Evolutionary conservation across 1,140 invertebrate genomes (phyloP).

Genomic region (Arctopsyche grandis): DNA sequence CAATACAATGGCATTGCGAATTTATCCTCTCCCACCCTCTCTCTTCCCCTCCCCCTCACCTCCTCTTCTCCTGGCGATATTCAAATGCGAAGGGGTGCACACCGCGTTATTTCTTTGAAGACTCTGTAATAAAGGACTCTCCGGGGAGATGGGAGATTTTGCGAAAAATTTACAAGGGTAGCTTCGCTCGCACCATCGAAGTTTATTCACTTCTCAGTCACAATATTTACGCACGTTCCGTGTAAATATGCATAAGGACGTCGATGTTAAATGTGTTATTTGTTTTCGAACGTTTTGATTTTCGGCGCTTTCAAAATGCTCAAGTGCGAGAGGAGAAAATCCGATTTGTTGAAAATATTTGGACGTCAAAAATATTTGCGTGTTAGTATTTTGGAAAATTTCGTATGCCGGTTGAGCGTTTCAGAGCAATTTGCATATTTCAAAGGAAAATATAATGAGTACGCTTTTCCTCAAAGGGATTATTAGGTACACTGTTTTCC

Average conservation of each 20-base stretch:
- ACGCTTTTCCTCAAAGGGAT: constrained; percentile 34
- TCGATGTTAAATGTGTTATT: not conserved
- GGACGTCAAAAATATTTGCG: constrained; percentile 22
- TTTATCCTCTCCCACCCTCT: not conserved
- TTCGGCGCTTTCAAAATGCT: not conserved
- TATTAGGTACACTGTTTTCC: constrained; percentile 43
- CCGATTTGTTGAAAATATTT: constrained; percentile 23
- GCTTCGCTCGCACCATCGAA: not conserved
- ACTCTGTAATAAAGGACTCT: constrained; percentile 30
- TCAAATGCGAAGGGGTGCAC: constrained; percentile 34
- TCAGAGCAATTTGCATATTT: constrained; percentile 29
- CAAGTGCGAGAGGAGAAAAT: not conserved
- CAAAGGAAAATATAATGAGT: constrained; percentile 44
- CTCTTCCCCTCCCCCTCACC: too few species aligned
- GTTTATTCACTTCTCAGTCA: constrained; percentile 19
- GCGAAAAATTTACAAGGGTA: constrained; percentile 27
- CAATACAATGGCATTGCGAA: constrained; percentile 24
- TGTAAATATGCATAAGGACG: not conserved
- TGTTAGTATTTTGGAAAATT: constrained; percentile 20
- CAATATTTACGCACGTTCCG: not conserved
- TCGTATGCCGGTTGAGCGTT: constrained; percentile 15
- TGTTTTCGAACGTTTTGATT: not conserved
- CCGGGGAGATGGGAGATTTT: constrained; percentile 20
- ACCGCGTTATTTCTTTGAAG: constrained; percentile 40
- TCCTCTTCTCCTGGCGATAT: constrained; percentile 7